phyloP scores from a whole-genome alignment of 2,113 vertebrate genomes.

The Toxotes jaculatrix region DNA sequence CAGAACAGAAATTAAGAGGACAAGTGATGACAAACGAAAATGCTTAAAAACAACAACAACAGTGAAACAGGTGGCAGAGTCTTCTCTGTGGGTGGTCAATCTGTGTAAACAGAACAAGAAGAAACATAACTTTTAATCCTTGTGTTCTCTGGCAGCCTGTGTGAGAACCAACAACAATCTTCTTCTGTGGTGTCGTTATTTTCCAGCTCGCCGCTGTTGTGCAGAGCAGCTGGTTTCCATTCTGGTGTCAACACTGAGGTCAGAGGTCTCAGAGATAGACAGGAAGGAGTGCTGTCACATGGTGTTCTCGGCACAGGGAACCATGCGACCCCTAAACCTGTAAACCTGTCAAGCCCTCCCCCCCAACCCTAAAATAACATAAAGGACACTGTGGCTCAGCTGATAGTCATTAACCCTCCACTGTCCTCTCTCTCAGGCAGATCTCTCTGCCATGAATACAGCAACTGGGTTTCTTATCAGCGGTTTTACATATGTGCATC shows the following conservation, averaged over 20 bases:
- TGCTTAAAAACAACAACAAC: too few species aligned
- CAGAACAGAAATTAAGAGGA: too few species aligned
- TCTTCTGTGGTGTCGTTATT: slow-evolving; percentile 2
- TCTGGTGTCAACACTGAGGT: slow-evolving; percentile 15
- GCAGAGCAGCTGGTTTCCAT: slow-evolving; percentile 57
- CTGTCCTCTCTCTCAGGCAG: neutral
- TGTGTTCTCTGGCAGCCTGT: neutral
- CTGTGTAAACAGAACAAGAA: neutral
- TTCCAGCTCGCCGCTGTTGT: neutral
- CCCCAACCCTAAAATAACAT: slow-evolving; percentile 47
- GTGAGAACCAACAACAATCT: neutral
- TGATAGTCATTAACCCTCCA: neutral
- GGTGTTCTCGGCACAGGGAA: slow-evolving; percentile 43
- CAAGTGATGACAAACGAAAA: too few species aligned
- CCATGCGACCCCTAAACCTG: slow-evolving; percentile 23
- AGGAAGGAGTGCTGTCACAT: slow-evolving; percentile 15
- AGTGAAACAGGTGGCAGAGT: neutral
- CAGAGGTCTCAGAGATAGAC: neutral
- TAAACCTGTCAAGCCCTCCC: neutral
- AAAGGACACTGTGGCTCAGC: slow-evolving; percentile 14
- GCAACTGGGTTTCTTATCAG: neutral
- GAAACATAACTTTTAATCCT: neutral
- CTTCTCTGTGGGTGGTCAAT: neutral
- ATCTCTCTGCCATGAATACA: neutral
- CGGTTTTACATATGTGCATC: neutral